phyloP scores from a whole-genome alignment of 2,113 vertebrate genomes.

The Semnornis frantzii region DNA sequence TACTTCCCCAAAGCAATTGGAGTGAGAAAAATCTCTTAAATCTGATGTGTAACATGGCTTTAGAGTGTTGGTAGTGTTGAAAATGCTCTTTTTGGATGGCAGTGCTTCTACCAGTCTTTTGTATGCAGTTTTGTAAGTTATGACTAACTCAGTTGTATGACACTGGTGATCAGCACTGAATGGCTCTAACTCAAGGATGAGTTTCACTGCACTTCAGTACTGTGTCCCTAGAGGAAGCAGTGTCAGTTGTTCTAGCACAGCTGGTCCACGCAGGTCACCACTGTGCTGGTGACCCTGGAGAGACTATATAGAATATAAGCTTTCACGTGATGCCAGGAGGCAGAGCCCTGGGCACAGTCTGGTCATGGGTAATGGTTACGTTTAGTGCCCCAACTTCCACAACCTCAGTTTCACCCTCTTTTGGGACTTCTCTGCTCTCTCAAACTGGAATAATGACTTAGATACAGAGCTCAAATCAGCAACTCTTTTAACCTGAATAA shows the following conservation, averaged over 20 bases:
- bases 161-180: background rate
- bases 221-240: background rate
- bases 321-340: background rate
- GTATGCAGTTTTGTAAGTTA: background rate
- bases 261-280: background rate
- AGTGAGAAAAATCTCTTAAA: background rate
- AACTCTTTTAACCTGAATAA: background rate
- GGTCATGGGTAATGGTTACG: rapidly evolving
- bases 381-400: background rate
- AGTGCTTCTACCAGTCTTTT: background rate
- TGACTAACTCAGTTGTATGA: background rate
- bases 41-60: background rate
- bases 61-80: constrained; percentile 22
- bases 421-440: background rate
- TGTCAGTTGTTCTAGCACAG: background rate
- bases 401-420: background rate
- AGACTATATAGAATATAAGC: background rate
- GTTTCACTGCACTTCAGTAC: background rate
- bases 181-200: background rate
- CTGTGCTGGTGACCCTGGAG: background rate
- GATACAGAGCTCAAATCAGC: background rate
- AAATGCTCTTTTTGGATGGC: background rate
- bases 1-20: constrained; percentile 40
- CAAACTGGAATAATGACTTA: constrained; percentile 13
- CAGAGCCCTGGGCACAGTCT: background rate